These are phyloP conservation scores for Leptinotarsa texana DNA, from an alignment of 1,140 invertebrate species.

Conservation along the genomic window DNA sequence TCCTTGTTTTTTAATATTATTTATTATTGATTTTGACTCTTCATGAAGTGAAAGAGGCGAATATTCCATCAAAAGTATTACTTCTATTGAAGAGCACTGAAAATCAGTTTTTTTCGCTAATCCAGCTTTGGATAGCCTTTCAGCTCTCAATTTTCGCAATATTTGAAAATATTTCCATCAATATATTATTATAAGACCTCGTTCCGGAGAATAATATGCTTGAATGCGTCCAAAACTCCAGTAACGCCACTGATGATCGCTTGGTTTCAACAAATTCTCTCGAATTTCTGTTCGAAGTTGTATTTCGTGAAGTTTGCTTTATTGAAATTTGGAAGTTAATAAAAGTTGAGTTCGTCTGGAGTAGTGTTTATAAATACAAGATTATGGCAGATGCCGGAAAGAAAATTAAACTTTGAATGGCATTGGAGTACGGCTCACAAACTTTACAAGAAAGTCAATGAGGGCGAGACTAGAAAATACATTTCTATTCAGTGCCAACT, in stretches of 20 bases:
- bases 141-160: no score
- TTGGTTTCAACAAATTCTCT: neutral
- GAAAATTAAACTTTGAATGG: slow-evolving; percentile 6
- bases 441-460: neutral
- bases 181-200: no score
- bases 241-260: neutral
- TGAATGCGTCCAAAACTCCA: no score
- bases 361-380: slow-evolving; percentile 8
- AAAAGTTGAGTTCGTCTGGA: slow-evolving; percentile 8
- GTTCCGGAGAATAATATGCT: no score
- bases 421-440: neutral
- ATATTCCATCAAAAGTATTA: no score
- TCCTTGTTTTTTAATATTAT: no score
- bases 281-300: neutral
- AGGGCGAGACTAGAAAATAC: neutral
- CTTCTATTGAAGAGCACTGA: no score
- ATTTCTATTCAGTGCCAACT: neutral
- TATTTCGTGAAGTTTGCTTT: neutral
- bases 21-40: no score
- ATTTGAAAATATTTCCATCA: no score
- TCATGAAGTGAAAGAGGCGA: no score
- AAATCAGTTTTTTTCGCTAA: no score
- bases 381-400: slow-evolving; percentile 2
- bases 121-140: no score
- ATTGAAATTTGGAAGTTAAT: slow-evolving; percentile 4